Evolutionary conservation across 2,113 vertebrate genomes (phyloP).

Genomic region (Oenanthe melanoleuca): DNA sequence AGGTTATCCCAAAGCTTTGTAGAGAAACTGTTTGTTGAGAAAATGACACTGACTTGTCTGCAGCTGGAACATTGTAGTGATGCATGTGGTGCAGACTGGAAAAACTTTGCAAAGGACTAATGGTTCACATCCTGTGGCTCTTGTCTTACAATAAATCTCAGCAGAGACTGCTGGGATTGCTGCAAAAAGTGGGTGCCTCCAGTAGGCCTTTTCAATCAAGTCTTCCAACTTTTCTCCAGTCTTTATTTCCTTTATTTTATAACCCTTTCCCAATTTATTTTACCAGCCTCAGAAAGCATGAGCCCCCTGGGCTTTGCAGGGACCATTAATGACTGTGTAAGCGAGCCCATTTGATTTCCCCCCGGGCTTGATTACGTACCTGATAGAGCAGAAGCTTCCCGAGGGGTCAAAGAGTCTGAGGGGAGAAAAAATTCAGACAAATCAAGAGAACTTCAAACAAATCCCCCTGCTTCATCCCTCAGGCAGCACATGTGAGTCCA

Average conservation of each 20-base stretch:
- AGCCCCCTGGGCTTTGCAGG: background rate
- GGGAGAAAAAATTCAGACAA: background rate
- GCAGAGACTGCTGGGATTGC: background rate
- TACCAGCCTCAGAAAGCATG: background rate
- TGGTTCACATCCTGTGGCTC: background rate
- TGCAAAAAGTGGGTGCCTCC: background rate
- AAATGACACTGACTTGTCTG: background rate
- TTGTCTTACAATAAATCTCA: background rate
- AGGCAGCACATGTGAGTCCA: background rate
- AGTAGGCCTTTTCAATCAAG: background rate
- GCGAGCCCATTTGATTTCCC: background rate
- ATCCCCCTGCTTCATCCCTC: background rate
- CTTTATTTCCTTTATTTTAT: background rate
- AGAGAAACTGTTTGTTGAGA: background rate
- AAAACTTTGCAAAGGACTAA: background rate
- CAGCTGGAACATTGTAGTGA: background rate
- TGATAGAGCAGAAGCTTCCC: slow-evolving; percentile 15
- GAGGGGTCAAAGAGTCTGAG: background rate
- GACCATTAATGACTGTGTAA: background rate
- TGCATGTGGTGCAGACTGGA: background rate
- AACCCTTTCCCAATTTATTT: background rate
- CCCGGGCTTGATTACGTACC: background rate
- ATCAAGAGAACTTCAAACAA: background rate
- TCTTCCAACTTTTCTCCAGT: background rate
- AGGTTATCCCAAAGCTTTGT: background rate